A percentile compares a stretch with the other conserved stretches of the same genome.
Conservation (phyloP, 1,140 invertebrate species). For the Scaptomyza pallida region DNA sequence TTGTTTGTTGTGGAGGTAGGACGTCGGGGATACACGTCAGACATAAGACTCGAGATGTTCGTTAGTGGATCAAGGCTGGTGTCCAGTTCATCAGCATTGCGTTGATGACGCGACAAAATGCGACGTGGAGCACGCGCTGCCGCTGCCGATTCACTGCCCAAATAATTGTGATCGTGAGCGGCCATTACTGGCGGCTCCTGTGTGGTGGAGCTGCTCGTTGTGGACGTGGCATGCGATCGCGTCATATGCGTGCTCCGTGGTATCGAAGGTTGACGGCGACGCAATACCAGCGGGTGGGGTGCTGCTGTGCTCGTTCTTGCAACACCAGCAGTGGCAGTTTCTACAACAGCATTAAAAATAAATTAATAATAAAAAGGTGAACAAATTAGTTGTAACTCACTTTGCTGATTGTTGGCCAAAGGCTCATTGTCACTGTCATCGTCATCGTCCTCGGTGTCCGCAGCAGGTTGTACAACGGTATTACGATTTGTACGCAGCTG, state of each 20-base stretch:
- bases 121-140: slow-evolving; percentile 59
- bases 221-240: slow-evolving; percentile 78
- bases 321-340: slow-evolving; percentile 42
- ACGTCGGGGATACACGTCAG: slow-evolving; percentile 60
- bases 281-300: slow-evolving; percentile 64
- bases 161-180: slow-evolving; percentile 80
- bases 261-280: slow-evolving; percentile 51
- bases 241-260: slow-evolving; percentile 72
- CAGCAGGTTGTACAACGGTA: slow-evolving; percentile 56
- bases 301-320: slow-evolving; percentile 49
- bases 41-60: slow-evolving; percentile 51
- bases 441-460: slow-evolving; percentile 60
- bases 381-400: slow-evolving; percentile 54
- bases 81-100: slow-evolving; percentile 81
- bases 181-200: slow-evolving; percentile 45
- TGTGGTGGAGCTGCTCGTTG: slow-evolving; percentile 49
- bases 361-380: too few species aligned
- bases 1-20: slow-evolving; percentile 71
- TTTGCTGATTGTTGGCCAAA: slow-evolving; percentile 76
- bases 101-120: slow-evolving; percentile 78
- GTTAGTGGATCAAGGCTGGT: slow-evolving; percentile 75
- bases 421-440: slow-evolving; percentile 81
- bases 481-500: slow-evolving; percentile 81
- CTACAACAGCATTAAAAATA: slow-evolving; percentile 11
- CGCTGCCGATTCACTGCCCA: slow-evolving; percentile 58